These are phyloP conservation scores for Nasonia oneida DNA, from an alignment of 2,888 invertebrate genomes.

Conservation along the genomic window DNA sequence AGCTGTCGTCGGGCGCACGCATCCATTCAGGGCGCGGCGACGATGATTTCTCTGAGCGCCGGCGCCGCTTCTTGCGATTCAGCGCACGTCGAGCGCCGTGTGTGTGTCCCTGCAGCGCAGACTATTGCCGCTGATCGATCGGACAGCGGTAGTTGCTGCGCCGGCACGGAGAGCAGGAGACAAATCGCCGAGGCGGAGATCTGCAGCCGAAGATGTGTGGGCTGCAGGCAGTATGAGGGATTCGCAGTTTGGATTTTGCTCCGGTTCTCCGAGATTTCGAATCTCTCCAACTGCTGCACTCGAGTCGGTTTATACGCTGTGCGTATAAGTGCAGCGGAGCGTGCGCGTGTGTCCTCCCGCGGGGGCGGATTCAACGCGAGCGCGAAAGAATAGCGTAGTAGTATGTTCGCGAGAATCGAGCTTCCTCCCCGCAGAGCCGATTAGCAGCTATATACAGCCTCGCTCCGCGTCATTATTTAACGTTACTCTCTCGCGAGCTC, in stretches of 20 bases:
- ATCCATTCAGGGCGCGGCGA: background rate
- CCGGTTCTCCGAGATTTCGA: background rate
- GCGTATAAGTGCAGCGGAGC: background rate
- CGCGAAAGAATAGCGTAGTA: background rate
- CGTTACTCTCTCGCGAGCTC: background rate
- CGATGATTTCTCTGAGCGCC: slow-evolving; percentile 6
- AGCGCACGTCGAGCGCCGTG: background rate
- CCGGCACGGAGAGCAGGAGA: background rate
- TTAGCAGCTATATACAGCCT: background rate
- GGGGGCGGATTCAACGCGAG: background rate
- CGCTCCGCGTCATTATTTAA: slow-evolving; percentile 17
- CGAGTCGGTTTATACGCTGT: background rate
- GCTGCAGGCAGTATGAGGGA: background rate
- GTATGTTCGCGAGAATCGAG: background rate
- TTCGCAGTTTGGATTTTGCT: slow-evolving; percentile 3
- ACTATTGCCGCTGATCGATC: slow-evolving; percentile 7
- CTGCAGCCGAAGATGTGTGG: background rate
- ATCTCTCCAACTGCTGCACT: background rate
- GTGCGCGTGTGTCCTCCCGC: background rate
- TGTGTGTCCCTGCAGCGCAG: background rate
- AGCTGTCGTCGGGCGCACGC: slow-evolving; percentile 15
- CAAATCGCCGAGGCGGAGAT: slow-evolving; percentile 2
- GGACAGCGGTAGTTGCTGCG: background rate
- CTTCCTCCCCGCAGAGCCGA: background rate
- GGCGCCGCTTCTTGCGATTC: slow-evolving; percentile 13